Evolutionary conservation across 2,888 invertebrate genomes (phyloP).

Genomic region (Epinotia brunnichana): DNA sequence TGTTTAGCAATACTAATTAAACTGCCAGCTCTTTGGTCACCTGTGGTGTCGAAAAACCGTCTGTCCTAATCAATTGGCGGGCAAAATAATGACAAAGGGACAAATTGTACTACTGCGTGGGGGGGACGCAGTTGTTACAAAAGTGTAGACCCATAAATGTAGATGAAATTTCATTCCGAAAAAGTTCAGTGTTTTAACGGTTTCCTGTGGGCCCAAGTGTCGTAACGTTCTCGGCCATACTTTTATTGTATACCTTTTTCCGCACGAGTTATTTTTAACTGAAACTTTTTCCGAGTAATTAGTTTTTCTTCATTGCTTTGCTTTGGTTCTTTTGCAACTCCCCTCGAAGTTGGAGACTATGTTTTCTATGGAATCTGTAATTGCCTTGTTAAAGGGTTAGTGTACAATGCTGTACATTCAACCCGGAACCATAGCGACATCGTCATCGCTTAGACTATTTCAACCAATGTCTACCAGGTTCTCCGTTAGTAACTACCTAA

Average conservation of each 20-base stretch:
- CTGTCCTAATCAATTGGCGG: neutral
- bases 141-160: neutral
- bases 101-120: too few species aligned
- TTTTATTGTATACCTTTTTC: neutral
- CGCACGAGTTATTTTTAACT: neutral
- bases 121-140: neutral
- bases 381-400: too few species aligned
- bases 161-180: neutral
- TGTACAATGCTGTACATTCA: too few species aligned
- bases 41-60: too few species aligned
- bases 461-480: too few species aligned
- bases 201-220: neutral
- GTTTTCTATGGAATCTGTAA: too few species aligned
- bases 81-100: neutral
- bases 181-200: slow-evolving; percentile 1
- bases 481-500: too few species aligned
- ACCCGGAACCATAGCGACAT: too few species aligned
- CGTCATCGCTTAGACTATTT: too few species aligned
- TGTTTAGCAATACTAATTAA: too few species aligned
- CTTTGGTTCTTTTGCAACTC: neutral
- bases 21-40: too few species aligned
- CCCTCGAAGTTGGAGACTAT: too few species aligned
- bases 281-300: neutral
- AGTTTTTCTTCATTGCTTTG: neutral
- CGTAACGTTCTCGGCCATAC: neutral